Conservation (phyloP, 2,797 vertebrate genomes). For the Nannoperca australis region DNA sequence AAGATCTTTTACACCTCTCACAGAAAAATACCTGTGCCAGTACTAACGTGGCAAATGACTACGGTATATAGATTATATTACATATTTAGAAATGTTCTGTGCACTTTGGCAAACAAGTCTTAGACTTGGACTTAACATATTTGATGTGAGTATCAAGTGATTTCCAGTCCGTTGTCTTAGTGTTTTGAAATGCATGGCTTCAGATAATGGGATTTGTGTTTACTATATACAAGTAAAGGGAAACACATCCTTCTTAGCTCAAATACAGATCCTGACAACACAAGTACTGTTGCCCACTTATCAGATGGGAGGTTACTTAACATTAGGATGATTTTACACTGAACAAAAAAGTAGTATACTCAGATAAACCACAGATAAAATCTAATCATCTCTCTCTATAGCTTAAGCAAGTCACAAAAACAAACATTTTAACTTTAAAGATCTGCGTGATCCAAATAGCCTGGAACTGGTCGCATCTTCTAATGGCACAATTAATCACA, state of each 20-base stretch:
- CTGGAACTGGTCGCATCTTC: conserved; percentile 54
- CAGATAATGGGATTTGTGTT: conserved; percentile 2
- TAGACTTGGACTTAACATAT: not conserved
- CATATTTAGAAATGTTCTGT: not conserved
- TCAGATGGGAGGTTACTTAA: not conserved
- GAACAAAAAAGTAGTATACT: not conserved
- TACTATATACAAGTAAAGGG: not conserved
- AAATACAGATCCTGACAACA: not conserved
- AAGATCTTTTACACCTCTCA: not conserved
- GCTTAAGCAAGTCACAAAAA: conserved; percentile 27
- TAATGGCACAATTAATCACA: conserved; percentile 80
- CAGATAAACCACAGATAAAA: not conserved
- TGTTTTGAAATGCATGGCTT: not conserved
- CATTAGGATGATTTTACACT: not conserved
- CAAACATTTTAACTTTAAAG: conserved; percentile 43
- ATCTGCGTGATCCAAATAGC: conserved; percentile 46
- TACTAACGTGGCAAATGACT: not conserved
- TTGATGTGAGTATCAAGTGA: not conserved
- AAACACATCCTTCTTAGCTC: not conserved
- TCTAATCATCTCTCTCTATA: not conserved
- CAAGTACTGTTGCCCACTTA: not conserved
- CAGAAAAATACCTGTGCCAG: not conserved
- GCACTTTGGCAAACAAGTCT: not conserved
- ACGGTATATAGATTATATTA: not conserved
- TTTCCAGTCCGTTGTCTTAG: not conserved